Evolutionary conservation across 1,140 invertebrate genomes (phyloP), one percentile per base, ranked within the genome.

Genomic region (Ceratina japonica): DNA sequence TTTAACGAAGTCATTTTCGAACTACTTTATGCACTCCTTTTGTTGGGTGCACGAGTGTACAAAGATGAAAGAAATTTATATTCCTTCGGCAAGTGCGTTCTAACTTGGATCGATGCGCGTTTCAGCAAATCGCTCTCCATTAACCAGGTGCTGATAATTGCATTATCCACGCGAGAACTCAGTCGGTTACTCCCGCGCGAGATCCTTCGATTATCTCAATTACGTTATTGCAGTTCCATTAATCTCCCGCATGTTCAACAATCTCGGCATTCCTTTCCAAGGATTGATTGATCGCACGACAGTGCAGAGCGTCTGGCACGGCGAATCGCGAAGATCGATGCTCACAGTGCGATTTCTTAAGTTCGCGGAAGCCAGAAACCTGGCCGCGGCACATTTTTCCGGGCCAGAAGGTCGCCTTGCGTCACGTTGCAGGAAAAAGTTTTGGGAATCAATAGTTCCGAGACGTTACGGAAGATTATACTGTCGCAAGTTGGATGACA

Each of bases 391-490:
- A 64, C 49, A 80, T 80, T 75, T 80, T 80, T 59, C 62, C 37
- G 61, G 18, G 61, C 75, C 71, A 66, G 79, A 83, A 75, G 1
- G 77, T 82, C 79, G 71, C 75, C 75, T 86, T 85, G 66, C 64
- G 70, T 88, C 81, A 84, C 75, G 79, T 84, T 76, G 79, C 81
- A 69, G 70, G 82, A 75, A 56, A 62, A 80, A 84, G 73, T 84
- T 87, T 73, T 49, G 13, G 12, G 52, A 71, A 80, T 85, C 85
- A 73, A 86, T 85, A 82, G 13, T 3, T 20, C 8, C 22, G 20
- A 4, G 16, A 51, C 7, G 3, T 8, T 24, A 16, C 8, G 58
- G 20, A 7, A 52, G 49, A 68, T 52, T 52, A 27, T 13, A 31
- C 37, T 20, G 18, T 44, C 37, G 44, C 7, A 20, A 10, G 16